Percentiles rank a stretch among this genome's conserved stretches.
Evolutionary conservation across 2,888 invertebrate species (phyloP).

Genomic region (Darwinula stevensoni): DNA sequence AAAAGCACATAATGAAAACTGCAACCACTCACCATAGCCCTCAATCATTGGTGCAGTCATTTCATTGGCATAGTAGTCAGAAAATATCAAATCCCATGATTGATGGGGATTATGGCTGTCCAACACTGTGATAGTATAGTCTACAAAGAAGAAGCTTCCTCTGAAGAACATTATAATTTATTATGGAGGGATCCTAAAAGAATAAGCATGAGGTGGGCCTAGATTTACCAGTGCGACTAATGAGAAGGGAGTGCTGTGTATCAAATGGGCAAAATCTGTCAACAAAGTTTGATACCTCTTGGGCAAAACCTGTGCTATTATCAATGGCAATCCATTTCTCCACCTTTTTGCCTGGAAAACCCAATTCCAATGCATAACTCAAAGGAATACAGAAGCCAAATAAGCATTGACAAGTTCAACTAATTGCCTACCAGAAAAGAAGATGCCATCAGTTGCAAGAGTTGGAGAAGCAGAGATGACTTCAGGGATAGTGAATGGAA

Average conservation of each 20-base stretch:
- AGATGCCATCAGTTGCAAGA: slow-evolving; percentile 70
- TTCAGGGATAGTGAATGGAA: slow-evolving; percentile 91
- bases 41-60: no score
- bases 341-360: slow-evolving; percentile 50
- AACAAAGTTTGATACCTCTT: no score
- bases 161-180: no score
- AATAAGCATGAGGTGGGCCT: no score
- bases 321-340: slow-evolving; percentile 6
- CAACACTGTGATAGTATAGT: slow-evolving; percentile 81
- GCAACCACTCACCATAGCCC: no score
- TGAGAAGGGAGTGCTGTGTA: slow-evolving; percentile 35
- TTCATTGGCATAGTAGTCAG: slow-evolving; percentile 76
- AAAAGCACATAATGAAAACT: no score
- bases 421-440: no score
- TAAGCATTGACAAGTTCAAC: no score
- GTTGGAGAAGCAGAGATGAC: slow-evolving; percentile 84
- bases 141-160: no score
- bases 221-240: slow-evolving; percentile 54
- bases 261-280: slow-evolving; percentile 32
- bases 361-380: no score
- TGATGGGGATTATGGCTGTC: slow-evolving; percentile 36
- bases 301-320: slow-evolving; percentile 3
- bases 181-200: no score
- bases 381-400: no score
- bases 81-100: slow-evolving; percentile 93